Percentiles rank a stretch among this genome's conserved stretches.
phyloP scores from a whole-genome alignment of 2,888 invertebrate species.

The Tenthredo scrophulariae region DNA sequence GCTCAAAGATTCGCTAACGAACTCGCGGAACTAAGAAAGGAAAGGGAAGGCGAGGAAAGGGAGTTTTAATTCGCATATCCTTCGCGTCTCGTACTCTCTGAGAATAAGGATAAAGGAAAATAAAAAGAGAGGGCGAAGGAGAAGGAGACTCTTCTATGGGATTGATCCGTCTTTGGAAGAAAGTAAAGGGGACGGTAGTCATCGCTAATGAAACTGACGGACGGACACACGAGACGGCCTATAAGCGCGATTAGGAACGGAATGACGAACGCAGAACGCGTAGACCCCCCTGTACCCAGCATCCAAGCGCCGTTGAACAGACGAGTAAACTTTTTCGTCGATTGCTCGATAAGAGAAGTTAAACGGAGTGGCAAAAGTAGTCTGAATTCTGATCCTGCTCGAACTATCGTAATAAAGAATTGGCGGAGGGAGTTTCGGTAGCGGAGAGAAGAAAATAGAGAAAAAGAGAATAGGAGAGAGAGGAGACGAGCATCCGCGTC shows the following conservation, averaged over 20 bases:
- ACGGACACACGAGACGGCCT: slow-evolving; percentile 45
- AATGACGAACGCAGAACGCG: slow-evolving; percentile 50
- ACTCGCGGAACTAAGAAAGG: slow-evolving; percentile 42
- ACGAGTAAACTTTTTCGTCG: slow-evolving; percentile 53
- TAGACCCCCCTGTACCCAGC: not conserved
- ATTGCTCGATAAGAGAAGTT: slow-evolving; percentile 63
- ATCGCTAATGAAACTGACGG: slow-evolving; percentile 50
- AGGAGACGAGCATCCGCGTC: not conserved
- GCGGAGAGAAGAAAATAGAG: not conserved
- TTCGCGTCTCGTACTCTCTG: not conserved
- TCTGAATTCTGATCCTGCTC: slow-evolving; percentile 67
- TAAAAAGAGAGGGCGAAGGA: not conserved
- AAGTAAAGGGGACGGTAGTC: slow-evolving; percentile 1
- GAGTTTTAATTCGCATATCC: slow-evolving; percentile 41
- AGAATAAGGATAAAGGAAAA: not conserved
- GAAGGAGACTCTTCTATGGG: not conserved
- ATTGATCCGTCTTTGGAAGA: slow-evolving; percentile 36
- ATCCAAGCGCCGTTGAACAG: slow-evolving; percentile 33
- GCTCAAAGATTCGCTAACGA: slow-evolving; percentile 53
- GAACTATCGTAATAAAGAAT: slow-evolving; percentile 69
- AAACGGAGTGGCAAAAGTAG: slow-evolving; percentile 69
- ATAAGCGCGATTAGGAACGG: slow-evolving; percentile 38
- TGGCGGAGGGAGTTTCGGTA: slow-evolving; percentile 36
- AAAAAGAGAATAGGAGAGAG: not conserved
- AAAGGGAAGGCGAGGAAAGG: not conserved